Evolutionary conservation across 1,140 invertebrate genomes (phyloP).

Genomic region (Zaprionus davidi): DNA sequence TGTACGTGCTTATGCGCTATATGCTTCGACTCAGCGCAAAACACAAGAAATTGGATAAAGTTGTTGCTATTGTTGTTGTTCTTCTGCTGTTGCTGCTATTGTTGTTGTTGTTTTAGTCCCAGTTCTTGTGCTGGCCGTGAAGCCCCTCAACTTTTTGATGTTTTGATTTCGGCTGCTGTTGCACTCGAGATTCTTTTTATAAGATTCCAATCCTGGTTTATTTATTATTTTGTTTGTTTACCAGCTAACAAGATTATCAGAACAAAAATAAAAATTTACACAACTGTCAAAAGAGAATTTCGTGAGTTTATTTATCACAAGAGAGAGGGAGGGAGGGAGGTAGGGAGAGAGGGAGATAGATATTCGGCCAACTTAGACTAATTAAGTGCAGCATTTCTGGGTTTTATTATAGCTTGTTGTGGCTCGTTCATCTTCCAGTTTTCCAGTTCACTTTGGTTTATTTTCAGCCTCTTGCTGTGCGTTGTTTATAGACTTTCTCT

Average conservation of each 20-base stretch:
- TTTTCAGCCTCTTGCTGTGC: constrained; percentile 29
- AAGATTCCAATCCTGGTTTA: constrained; percentile 24
- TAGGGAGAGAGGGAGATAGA: background rate
- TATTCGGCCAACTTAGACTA: constrained; percentile 4
- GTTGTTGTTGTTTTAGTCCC: background rate
- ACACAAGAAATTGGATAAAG: constrained; percentile 77
- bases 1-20: constrained; percentile 81
- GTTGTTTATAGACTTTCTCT: constrained; percentile 5
- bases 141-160: constrained; percentile 59
- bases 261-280: constrained; percentile 6
- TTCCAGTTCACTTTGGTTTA: constrained; percentile 27
- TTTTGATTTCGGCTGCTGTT: constrained; percentile 69
- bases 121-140: constrained; percentile 6
- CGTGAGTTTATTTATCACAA: background rate
- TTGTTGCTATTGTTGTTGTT: constrained; percentile 42
- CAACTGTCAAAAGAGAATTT: background rate
- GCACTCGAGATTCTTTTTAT: constrained; percentile 31
- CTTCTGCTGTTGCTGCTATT: constrained; percentile 5
- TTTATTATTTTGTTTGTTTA: constrained; percentile 44
- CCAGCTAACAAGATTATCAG: constrained; percentile 16
- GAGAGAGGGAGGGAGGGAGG: background rate
- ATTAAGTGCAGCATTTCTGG: constrained; percentile 24
- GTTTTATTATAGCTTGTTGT: constrained; percentile 11
- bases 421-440: background rate
- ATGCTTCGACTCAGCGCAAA: constrained; percentile 74